Percentiles rank a stretch among this genome's conserved stretches.
phyloP scores from a whole-genome alignment of 2,888 invertebrate species.

The Trileptium ribeirensis region DNA sequence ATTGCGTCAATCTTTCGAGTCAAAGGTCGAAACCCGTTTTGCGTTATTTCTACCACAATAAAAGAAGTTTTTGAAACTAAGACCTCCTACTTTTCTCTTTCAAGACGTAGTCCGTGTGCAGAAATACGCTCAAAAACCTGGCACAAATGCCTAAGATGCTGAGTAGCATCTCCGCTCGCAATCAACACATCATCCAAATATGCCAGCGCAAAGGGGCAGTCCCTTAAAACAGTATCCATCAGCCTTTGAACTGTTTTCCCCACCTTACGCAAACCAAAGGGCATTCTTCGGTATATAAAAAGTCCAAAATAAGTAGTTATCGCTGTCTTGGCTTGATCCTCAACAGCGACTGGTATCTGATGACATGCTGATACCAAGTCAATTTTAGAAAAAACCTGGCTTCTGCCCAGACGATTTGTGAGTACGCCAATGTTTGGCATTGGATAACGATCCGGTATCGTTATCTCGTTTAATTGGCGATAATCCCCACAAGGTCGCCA shows the following conservation, averaged over 20 bases:
- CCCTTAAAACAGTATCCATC: background rate
- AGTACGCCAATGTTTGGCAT: background rate
- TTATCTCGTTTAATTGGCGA: background rate
- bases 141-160: background rate
- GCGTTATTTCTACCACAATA: background rate
- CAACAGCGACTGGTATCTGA: background rate
- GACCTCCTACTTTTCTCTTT: background rate
- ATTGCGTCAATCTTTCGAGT: background rate
- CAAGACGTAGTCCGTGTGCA: background rate
- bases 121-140: background rate
- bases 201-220: background rate
- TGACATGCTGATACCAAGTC: background rate
- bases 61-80: background rate
- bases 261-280: background rate
- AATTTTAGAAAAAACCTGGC: background rate
- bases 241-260: background rate
- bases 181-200: background rate
- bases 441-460: conserved; percentile 2
- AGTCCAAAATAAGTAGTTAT: background rate
- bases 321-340: background rate
- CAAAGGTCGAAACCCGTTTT: background rate
- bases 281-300: background rate
- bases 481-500: conserved; percentile 8
- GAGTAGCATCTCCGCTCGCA: background rate
- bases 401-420: background rate